phyloP scores from a whole-genome alignment of 2,113 vertebrate genomes.

The Thomomys bottae region DNA sequence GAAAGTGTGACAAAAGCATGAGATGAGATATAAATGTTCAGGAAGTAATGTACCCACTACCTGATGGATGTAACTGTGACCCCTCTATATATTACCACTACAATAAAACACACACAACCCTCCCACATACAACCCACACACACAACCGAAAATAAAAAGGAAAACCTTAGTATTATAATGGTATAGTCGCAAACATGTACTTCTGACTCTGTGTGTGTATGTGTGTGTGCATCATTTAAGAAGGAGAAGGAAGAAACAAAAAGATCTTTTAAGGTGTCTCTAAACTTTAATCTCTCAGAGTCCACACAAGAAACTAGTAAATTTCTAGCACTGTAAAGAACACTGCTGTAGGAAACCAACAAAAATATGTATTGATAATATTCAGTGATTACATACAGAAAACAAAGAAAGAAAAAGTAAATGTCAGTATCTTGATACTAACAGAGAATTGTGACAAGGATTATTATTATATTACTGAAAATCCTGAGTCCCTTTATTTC shows the following conservation, averaged over 20 bases:
- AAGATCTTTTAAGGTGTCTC: too few species aligned
- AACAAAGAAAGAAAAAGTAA: not conserved
- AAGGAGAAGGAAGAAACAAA: too few species aligned
- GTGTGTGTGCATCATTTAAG: not conserved
- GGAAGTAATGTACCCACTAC: too few species aligned
- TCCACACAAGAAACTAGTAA: not conserved
- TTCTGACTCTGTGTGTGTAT: not conserved
- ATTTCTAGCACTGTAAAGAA: not conserved
- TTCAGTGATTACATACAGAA: not conserved
- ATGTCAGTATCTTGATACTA: not conserved
- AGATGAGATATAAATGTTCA: too few species aligned
- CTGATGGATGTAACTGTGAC: too few species aligned
- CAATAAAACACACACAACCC: too few species aligned
- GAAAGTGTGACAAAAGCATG: rapidly evolving
- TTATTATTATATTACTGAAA: not conserved
- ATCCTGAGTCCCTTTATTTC: not conserved
- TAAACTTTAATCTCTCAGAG: too few species aligned
- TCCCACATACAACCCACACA: too few species aligned
- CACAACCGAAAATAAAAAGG: too few species aligned
- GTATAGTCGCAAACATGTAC: not conserved
- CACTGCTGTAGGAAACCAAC: not conserved
- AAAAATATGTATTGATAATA: not conserved
- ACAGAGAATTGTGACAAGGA: not conserved
- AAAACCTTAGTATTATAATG: too few species aligned
- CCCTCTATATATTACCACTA: too few species aligned